Evolutionary conservation across 2,113 vertebrate genomes (phyloP).

Genomic region (Lophotis ruficrista): DNA sequence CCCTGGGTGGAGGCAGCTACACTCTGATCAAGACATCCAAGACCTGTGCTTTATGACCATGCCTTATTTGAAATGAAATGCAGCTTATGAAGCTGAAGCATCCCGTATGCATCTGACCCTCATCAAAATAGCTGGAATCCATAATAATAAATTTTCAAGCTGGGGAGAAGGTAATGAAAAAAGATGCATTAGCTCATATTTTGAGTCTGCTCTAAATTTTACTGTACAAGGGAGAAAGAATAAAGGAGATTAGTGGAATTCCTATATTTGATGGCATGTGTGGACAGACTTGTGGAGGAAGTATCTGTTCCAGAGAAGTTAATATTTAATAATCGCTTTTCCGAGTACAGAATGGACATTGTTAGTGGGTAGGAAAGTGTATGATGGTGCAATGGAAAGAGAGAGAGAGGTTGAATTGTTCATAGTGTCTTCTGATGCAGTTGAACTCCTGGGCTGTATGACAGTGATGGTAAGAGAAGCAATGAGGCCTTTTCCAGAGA

Average conservation of each 20-base stretch:
- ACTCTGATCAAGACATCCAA: background rate
- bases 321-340: conserved; percentile 31
- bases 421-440: background rate
- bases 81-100: background rate
- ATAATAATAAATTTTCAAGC: conserved; percentile 6
- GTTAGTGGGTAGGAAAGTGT: background rate
- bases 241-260: background rate
- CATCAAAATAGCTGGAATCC: background rate
- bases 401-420: background rate
- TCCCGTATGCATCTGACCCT: background rate
- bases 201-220: conserved; percentile 17
- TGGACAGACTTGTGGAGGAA: background rate
- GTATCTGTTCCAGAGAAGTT: background rate
- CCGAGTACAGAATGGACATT: background rate
- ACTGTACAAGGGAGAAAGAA: background rate
- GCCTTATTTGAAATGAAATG: conserved; percentile 18
- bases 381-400: background rate
- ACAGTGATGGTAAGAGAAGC: background rate
- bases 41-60: background rate
- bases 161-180: background rate
- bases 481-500: background rate
- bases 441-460: background rate
- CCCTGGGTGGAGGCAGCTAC: background rate
- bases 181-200: conserved; percentile 2
- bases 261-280: background rate